Evolutionary conservation across 1,140 invertebrate species (phyloP).

Genomic region (Pogonomyrmex barbatus): DNA sequence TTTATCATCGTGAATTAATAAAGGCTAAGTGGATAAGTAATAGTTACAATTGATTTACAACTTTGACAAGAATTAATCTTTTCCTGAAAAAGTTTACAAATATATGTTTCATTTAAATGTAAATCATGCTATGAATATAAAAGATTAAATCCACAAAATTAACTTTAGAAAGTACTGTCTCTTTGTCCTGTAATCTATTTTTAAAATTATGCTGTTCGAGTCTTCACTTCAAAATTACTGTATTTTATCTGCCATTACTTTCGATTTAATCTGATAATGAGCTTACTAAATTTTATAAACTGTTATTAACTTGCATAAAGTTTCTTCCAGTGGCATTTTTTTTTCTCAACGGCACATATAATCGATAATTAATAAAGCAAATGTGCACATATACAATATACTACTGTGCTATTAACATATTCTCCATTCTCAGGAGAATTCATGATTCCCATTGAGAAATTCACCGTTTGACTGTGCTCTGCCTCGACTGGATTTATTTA

Average conservation of each 20-base stretch:
- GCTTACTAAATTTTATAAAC: background rate
- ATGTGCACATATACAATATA: background rate
- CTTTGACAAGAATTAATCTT: background rate
- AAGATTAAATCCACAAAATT: background rate
- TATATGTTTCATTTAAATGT: background rate
- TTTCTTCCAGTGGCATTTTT: background rate
- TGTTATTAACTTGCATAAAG: background rate
- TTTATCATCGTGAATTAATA: background rate
- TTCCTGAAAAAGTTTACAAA: background rate
- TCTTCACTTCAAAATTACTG: background rate
- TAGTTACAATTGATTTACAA: background rate
- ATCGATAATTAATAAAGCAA: slow-evolving; percentile 6
- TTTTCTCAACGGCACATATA: background rate
- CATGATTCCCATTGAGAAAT: slow-evolving; percentile 32
- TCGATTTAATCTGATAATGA: background rate
- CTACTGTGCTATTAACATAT: background rate
- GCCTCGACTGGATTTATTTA: slow-evolving; percentile 43
- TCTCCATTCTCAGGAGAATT: slow-evolving; percentile 1
- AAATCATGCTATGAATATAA: background rate
- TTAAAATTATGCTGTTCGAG: background rate
- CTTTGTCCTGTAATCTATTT: background rate
- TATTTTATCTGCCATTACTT: background rate
- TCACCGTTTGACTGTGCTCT: slow-evolving; percentile 27
- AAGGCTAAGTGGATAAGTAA: background rate
- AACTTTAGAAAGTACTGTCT: background rate